Percentiles rank a stretch among this genome's conserved stretches.
phyloP scores from a whole-genome alignment of 92 coral and sea anemone species.

The Porites evermanni region DNA sequence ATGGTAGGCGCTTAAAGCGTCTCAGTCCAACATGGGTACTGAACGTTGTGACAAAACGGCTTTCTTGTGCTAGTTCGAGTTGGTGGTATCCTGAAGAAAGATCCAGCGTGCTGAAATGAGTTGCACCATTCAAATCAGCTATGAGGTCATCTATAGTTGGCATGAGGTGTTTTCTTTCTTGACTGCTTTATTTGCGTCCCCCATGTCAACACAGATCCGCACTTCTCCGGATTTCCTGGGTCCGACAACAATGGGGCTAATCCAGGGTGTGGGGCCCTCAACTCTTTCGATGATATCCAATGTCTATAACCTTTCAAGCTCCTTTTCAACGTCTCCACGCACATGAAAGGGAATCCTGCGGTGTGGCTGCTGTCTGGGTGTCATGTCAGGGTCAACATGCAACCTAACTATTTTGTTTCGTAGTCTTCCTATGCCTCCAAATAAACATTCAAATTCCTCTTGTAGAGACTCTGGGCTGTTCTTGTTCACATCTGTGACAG shows the following conservation, averaged over 20 bases:
- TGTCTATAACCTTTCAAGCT: background rate
- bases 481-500: no score
- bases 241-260: background rate
- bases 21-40: slow-evolving; percentile 68
- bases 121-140: slow-evolving; percentile 47
- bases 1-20: slow-evolving; percentile 50
- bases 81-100: slow-evolving; percentile 1
- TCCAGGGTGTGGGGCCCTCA: slow-evolving; percentile 1
- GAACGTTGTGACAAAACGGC: slow-evolving; percentile 77
- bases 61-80: slow-evolving; percentile 51
- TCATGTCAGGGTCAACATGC: no score
- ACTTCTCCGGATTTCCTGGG: no score
- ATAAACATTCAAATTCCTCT: no score
- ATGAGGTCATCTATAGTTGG: no score
- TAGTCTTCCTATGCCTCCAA: no score
- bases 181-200: background rate
- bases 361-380: no score
- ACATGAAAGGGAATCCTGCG: no score
- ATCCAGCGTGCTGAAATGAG: background rate
- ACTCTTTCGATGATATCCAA: background rate
- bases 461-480: no score
- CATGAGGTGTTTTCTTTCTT: background rate
- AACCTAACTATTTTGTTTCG: no score
- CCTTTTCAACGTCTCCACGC: no score
- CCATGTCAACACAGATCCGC: no score